phyloP scores from a whole-genome alignment of 2,113 vertebrate species.

The Mesitornis unicolor region DNA sequence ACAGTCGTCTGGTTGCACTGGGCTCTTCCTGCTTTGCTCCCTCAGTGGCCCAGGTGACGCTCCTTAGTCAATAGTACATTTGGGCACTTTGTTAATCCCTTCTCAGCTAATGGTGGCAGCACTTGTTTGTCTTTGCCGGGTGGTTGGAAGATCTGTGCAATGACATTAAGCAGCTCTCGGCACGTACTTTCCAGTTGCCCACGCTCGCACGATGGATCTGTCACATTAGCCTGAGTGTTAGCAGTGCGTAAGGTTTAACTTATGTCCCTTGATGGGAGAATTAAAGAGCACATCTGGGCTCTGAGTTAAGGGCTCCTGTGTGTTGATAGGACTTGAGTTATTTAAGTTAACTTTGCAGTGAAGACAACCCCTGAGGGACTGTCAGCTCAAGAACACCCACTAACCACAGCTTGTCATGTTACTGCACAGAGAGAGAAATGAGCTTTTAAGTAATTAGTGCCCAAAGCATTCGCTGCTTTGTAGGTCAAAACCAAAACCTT shows the following conservation, averaged over 20 bases:
- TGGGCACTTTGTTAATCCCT: not conserved
- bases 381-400: constrained; percentile 41
- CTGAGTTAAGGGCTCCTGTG: constrained; percentile 9
- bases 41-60: not conserved
- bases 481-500: constrained; percentile 58
- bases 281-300: constrained; percentile 22
- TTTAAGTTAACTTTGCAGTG: constrained; percentile 37
- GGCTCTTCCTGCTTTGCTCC: not conserved
- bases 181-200: accelerated
- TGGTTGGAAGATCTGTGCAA: not conserved
- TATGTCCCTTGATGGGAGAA: not conserved
- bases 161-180: not conserved
- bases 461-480: constrained; percentile 53
- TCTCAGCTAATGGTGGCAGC: not conserved
- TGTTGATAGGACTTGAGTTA: constrained; percentile 51
- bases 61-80: not conserved
- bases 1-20: accelerated
- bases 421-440: not conserved
- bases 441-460: constrained; percentile 63
- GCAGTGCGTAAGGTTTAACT: not conserved
- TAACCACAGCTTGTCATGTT: constrained; percentile 41
- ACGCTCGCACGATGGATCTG: not conserved
- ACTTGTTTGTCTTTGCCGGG: accelerated
- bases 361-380: constrained; percentile 39
- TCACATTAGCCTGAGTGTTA: not conserved